A percentile compares a stretch with the other conserved stretches of the same genome.
Evolutionary conservation across 2,797 vertebrate genomes (phyloP).

Genomic region (Chrysocyon brachyurus): DNA sequence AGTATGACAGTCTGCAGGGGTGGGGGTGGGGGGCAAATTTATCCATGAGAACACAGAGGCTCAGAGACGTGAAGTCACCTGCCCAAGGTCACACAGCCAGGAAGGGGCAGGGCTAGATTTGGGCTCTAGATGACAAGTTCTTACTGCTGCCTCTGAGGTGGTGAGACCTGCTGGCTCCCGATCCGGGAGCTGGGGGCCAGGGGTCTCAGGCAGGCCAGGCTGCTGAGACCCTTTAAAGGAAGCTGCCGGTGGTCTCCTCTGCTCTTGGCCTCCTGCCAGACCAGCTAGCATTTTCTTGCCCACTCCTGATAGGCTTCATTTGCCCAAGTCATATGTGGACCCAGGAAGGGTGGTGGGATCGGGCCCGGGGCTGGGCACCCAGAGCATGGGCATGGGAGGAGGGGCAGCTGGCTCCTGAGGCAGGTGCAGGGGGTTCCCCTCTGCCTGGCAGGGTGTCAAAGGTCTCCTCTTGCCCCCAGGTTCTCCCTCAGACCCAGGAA

Average conservation of each 20-base stretch:
- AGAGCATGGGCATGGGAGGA: not conserved
- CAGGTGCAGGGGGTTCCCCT: not conserved
- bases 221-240: not conserved
- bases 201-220: not conserved
- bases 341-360: not conserved
- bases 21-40: not conserved
- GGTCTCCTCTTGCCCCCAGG: not conserved
- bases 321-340: not conserved
- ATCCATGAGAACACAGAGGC: not conserved
- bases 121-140: not conserved
- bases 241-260: not conserved
- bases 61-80: not conserved
- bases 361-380: not conserved
- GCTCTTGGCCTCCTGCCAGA: not conserved
- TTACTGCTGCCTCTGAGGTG: not conserved
- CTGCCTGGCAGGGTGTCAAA: not conserved
- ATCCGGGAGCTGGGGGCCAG: not conserved
- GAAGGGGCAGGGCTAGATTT: not conserved
- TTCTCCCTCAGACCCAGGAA: conserved; percentile 56
- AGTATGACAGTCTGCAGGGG: not conserved
- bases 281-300: not conserved
- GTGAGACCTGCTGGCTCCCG: not conserved
- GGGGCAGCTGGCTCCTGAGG: not conserved
- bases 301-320: not conserved
- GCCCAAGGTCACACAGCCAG: not conserved